Conservation (phyloP, 2,888 invertebrate genomes). For the Busseola fusca region DNA sequence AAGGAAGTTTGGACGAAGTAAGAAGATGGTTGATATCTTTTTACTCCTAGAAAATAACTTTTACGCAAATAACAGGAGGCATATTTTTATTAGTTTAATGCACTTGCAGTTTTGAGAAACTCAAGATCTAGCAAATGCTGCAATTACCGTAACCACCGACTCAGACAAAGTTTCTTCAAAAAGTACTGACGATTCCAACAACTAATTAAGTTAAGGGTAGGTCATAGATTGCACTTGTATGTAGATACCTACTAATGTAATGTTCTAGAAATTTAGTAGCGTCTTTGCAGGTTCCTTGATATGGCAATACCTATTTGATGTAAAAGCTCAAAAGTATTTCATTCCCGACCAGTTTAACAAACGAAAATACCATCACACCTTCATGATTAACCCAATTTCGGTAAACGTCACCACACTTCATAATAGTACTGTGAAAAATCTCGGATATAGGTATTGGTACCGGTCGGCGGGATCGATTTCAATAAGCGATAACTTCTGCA, state of each 20-base stretch:
- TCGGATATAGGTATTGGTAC: conserved; percentile 46
- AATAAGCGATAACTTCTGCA: conserved; percentile 85
- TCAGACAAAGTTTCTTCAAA: neutral
- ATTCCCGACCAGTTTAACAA: neutral
- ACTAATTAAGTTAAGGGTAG: neutral
- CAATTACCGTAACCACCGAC: neutral
- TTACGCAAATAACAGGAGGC: neutral
- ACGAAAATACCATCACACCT: conserved; percentile 4
- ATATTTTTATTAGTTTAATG: neutral
- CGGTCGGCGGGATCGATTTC: conserved; percentile 76
- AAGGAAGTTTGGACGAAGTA: conserved; percentile 37
- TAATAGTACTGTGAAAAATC: conserved; percentile 73
- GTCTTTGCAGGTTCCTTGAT: neutral
- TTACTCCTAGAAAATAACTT: neutral
- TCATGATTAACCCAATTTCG: conserved; percentile 48
- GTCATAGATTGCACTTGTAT: neutral
- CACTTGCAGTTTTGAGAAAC: neutral
- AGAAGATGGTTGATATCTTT: conserved; percentile 17
- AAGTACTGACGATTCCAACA: neutral
- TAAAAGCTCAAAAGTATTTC: neutral
- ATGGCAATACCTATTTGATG: no score
- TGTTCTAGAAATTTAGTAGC: neutral
- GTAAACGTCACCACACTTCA: conserved; percentile 66
- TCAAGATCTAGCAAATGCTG: neutral
- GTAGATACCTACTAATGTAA: neutral